Base-by-base conservation (phyloP, 2,113 vertebrate genomes). In the Oxyura jamaicensis region DNA sequence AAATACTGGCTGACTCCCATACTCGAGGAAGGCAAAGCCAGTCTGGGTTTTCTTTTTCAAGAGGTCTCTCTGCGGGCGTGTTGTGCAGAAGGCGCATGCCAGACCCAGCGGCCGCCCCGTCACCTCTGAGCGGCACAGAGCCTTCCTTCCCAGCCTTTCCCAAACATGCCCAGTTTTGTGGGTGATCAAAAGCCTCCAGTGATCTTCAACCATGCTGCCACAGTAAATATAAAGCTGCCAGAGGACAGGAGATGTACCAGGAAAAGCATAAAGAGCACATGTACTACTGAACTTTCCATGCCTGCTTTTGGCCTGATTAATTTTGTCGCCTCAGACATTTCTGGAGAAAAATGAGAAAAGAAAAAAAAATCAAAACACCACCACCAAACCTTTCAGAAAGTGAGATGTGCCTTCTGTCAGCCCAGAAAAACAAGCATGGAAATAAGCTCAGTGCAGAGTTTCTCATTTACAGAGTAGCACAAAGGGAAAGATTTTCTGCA, bases 171-270 rank as follows among this genome's bases (percentile, higher is more conserved):
- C 55, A 2, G 0, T 79, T 93, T 66, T 42, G 21, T 58, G 78
- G 60, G 78, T 41, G 90, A 97, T 88, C 94, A 88, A 91, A 95
- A 97, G 58, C 84, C 60, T 86, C 90, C 68, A 82, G 60, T 7
- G 10, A 93, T 59, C 86, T 66, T 91, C 94, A 91, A 19, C 93
- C 93, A 90, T 78, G 74, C 82, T 74, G 56, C 59, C 46, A 95
- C 44, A 85, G 69, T 82, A 94, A 94, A 96, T 67, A 83, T 48
- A 84, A 96, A 95, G 79, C 44, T 71, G 73, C 91, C 78, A 87
- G 75, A 73, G 58, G 75, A 60, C 41, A 76, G 82, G 11, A 76
- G 88, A 82, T 33, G 0, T 66, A 80, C 52, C 88, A 93, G 83
- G 48, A 87, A 82, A 81, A 91, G 66, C 71, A 52, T 33, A 91